These are phyloP conservation scores for Pelosia muscerda DNA, from an alignment of 2,888 invertebrate species.

Conservation along the genomic window DNA sequence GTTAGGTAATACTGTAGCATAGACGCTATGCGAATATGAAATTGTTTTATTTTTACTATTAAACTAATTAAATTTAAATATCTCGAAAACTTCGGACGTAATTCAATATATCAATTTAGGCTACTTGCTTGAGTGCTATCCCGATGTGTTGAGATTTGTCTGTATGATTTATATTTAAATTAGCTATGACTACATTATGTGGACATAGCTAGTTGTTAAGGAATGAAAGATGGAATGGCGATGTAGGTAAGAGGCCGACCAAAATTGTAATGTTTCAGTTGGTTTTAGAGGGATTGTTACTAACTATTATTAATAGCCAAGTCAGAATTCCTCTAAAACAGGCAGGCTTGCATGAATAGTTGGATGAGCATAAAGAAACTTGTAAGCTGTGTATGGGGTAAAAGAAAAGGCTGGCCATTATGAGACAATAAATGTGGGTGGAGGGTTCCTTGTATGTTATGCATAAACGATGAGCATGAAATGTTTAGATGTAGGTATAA, in stretches of 20 bases:
- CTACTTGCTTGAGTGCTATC: background rate
- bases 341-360: background rate
- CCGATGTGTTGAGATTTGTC: background rate
- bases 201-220: background rate
- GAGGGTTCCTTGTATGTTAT: background rate
- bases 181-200: background rate
- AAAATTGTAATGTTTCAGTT: background rate
- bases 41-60: background rate
- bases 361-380: background rate
- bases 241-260: background rate
- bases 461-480: too few species aligned
- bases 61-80: background rate
- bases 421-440: background rate
- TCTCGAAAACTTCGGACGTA: background rate
- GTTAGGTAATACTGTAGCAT: slow-evolving; percentile 89
- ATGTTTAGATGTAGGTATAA: too few species aligned
- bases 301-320: background rate
- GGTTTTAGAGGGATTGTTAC: too few species aligned
- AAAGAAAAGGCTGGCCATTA: background rate
- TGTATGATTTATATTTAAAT: background rate
- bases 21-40: slow-evolving; percentile 3
- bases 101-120: background rate
- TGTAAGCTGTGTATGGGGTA: background rate
- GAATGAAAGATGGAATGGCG: background rate
- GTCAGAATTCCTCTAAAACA: background rate